These are phyloP conservation scores for Conus betulinus DNA, from an alignment of 1,140 invertebrate genomes.

Conservation along the genomic window DNA sequence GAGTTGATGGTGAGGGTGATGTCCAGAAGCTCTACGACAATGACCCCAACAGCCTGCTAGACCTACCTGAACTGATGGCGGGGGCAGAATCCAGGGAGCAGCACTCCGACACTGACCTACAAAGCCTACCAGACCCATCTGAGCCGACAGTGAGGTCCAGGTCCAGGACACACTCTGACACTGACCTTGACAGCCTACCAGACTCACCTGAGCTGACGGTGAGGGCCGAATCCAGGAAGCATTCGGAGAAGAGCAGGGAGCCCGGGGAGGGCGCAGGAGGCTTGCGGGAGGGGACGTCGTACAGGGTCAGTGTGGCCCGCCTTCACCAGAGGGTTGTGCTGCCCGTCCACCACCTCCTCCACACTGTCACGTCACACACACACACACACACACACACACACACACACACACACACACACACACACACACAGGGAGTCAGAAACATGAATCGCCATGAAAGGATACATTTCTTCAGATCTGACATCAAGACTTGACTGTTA, in stretches of 20 bases:
- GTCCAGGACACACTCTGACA: not conserved
- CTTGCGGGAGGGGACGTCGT: slow-evolving; percentile 59
- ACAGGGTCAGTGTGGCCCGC: slow-evolving; percentile 53
- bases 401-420: too few relatives aligned
- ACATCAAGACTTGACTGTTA: too few relatives aligned
- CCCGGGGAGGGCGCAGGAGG: slow-evolving; percentile 51
- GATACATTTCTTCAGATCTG: too few relatives aligned
- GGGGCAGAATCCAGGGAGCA: slow-evolving; percentile 67
- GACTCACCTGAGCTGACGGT: slow-evolving; percentile 40
- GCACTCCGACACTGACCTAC: not conserved
- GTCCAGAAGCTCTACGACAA: not conserved
- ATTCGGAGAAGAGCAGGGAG: slow-evolving; percentile 65
- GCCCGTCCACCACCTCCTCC: slow-evolving; percentile 51
- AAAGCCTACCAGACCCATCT: not conserved
- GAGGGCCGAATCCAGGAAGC: slow-evolving; percentile 67
- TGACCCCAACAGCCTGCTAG: not conserved
- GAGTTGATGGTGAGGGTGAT: not conserved
- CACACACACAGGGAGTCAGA: not conserved
- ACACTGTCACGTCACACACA: slow-evolving; percentile 12
- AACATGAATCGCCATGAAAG: too few relatives aligned
- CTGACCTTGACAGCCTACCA: too few relatives aligned
- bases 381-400: too few relatives aligned
- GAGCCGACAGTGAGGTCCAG: not conserved
- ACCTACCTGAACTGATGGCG: not conserved
- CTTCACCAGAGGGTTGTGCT: slow-evolving; percentile 56